Conservation (phyloP, 2,113 vertebrate genomes). For the Psilopsiagon aurifrons region DNA sequence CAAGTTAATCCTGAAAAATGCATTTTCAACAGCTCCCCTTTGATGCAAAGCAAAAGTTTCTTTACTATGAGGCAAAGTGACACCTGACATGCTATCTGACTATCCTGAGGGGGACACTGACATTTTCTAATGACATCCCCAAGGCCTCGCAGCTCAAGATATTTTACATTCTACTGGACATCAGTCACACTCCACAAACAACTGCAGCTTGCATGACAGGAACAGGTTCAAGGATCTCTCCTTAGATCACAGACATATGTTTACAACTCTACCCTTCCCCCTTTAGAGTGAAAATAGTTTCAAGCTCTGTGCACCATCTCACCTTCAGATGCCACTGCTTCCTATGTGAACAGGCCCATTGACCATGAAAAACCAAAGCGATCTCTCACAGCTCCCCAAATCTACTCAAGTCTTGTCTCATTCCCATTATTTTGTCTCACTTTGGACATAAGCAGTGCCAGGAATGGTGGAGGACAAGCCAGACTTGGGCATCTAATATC, state of each 20-base stretch:
- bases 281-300: conserved; percentile 47
- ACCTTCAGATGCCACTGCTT: not conserved
- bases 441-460: not conserved
- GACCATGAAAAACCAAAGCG: not conserved
- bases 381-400: not conserved
- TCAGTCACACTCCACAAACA: conserved; percentile 69
- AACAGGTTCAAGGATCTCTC: conserved; percentile 74
- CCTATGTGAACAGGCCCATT: not conserved
- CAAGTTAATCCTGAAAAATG: conserved; percentile 52
- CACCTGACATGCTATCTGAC: conserved; percentile 58
- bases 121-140: conserved; percentile 72
- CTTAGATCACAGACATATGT: conserved; percentile 57
- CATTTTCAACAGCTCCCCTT: conserved; percentile 43
- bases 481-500: not conserved
- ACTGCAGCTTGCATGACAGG: conserved; percentile 70
- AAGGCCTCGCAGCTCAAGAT: conserved; percentile 64
- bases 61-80: conserved; percentile 38
- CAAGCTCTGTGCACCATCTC: not conserved
- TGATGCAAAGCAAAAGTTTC: conserved; percentile 57
- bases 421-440: not conserved
- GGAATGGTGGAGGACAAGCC: not conserved
- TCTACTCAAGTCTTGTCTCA: not conserved
- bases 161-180: conserved; percentile 71
- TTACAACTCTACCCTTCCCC: conserved; percentile 52
- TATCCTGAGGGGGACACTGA: conserved; percentile 54